Evolutionary conservation across 1,140 invertebrate genomes (phyloP).

Genomic region (Pseudoatta argentina): DNA sequence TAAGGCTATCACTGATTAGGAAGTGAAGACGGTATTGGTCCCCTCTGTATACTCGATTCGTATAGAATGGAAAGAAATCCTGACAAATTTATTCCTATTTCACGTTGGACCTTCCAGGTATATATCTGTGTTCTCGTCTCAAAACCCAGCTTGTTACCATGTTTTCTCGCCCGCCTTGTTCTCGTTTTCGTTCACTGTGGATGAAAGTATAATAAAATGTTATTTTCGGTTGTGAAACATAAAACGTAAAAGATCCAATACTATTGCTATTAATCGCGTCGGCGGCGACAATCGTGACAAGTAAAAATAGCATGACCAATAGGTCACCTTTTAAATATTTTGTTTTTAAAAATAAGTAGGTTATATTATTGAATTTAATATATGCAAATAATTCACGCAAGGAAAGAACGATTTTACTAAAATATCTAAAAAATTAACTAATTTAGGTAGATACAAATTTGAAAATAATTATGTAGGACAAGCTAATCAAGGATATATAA

Average conservation of each 20-base stretch:
- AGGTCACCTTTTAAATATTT: no score
- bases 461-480: no score
- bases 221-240: neutral
- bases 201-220: constrained; percentile 4
- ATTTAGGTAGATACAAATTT: no score
- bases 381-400: neutral
- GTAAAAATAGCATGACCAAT: no score
- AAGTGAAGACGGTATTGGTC: constrained; percentile 43
- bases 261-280: neutral
- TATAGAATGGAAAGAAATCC: constrained; percentile 29
- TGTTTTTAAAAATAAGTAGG: neutral
- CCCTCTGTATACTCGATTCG: constrained; percentile 33
- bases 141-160: constrained; percentile 36
- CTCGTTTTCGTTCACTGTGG: neutral
- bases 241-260: constrained; percentile 1
- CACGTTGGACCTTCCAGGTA: constrained; percentile 8
- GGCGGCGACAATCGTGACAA: neutral
- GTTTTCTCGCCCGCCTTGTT: constrained; percentile 20
- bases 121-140: constrained; percentile 62
- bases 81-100: constrained; percentile 60
- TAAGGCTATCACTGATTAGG: constrained; percentile 67
- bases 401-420: no score
- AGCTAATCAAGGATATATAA: no score
- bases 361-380: neutral
- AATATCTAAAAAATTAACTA: no score